Base-by-base conservation (phyloP, 2,888 invertebrate genomes). In the Idaea aversata region DNA sequence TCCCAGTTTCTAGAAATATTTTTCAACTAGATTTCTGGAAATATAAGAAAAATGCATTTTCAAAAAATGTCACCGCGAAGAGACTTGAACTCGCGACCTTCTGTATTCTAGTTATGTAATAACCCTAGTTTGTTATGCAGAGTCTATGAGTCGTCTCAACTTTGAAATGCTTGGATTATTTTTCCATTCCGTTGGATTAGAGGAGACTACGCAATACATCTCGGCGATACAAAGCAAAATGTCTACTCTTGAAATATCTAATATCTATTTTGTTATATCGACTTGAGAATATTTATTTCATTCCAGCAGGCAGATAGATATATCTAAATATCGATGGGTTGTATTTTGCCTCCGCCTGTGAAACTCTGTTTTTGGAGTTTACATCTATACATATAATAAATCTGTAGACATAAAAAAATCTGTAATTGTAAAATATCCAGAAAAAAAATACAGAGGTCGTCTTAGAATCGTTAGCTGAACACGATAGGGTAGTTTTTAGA, bases 131-230 rank as follows among this genome's bases (percentile, higher is more conserved):
- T 62, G 57, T 70, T 71, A 70, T 72, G 59, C 61, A 16, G 59
- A 67, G 70, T 68, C 64, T 68, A 66, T 61, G 63, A 65, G 61
- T 64, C 61, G 65, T 67, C 72, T 69, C 65, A 68, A 74, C 67
- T 76, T 77, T 72, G 70, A 72, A 76, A 72, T 74, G 73, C 77
- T 76, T 70, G 76, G 79, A 82, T 83, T 83, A 81, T 79, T 80
- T 83, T 83, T 80, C 75, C 77, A 78, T 83, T 80, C 72, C 75
- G 72, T 71, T 74, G 79, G 84, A 83, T 84, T 81, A 83, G 47
- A 63, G 67, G 35, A 63, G 74, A 72, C 65, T 71, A 77, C 67
- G 71, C 67, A 76, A 76, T 65, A 47, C 47, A 47, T 47, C 47
- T 47, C 10, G 4, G 47, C 47, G 13, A 47, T 47, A 47, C 47